Evolutionary conservation across 2,113 vertebrate genomes (phyloP), one percentile per base, ranked within the genome.

Genomic region (Columbina picui): DNA sequence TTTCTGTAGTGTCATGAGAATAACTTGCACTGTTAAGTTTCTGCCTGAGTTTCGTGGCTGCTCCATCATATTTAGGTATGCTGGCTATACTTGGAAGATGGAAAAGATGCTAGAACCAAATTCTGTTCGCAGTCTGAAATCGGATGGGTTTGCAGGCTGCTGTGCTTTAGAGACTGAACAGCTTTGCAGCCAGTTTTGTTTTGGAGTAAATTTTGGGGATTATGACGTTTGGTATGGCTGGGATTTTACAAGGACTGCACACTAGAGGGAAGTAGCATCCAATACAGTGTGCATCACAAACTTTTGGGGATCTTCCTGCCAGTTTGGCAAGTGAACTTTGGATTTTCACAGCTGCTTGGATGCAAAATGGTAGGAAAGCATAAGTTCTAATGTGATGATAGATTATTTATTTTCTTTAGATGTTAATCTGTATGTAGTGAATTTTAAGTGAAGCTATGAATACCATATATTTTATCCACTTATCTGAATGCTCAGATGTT

Each of bases 261-360:
- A 41, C 76, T 78, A 84, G 85, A 71, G 88, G 83, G 93, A 84
- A 90, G 64, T 64, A 94, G 39, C 73, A 89, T 71, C 56, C 75
- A 93, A 2, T 29, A 16, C 34, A 94, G 82, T 36, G 30, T 1
- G 2, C 5, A 29, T 4, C 63, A 26, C 32, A 65, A 21, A 53
- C 14, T 70, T 90, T 17, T 56, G 88, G 65, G 34, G 43, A 60
- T 67, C 19, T 75, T 55, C 39, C 69, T 60, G 71, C 15, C 29
- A 34, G 14, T 32, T 10, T 52, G 78, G 21, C 11, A 67, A 49
- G 29, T n/a, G 30, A n/a, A 13, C 13, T 55, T 50, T 13, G 38
- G 7, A 14, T 94, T 76, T 61, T 50, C 59, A 74, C 12, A 93
- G 50, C 34, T 87, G 15, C 13, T 83, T 79, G 27, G 71, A 38